phyloP scores from a whole-genome alignment of 2,113 vertebrate species.

The Crypturellus undulatus region DNA sequence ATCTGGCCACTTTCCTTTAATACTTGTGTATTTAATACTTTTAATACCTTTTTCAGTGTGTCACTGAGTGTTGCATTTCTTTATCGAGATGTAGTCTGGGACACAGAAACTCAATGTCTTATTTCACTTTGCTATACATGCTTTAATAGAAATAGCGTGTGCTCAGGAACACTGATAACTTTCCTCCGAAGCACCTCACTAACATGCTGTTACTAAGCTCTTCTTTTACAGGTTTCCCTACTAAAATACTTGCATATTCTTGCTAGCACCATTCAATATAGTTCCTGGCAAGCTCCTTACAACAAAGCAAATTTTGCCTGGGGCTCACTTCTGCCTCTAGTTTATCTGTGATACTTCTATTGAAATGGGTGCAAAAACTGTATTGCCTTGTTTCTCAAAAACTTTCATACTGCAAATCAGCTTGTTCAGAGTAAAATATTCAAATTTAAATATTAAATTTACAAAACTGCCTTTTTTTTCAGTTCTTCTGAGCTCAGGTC shows the following conservation, averaged over 20 bases:
- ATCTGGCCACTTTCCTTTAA: neutral
- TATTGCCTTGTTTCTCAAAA: neutral
- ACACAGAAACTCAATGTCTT: neutral
- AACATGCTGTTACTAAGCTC: neutral
- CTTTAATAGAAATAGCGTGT: neutral
- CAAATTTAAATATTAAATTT: neutral
- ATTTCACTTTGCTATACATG: neutral
- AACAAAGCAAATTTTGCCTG: neutral
- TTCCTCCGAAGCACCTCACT: neutral
- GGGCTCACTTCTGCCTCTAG: neutral
- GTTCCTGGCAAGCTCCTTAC: neutral
- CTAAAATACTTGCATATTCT: neutral
- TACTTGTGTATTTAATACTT: no score
- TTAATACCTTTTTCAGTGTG: no score
- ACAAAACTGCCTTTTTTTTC: neutral
- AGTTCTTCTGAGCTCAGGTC: neutral
- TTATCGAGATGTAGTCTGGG: neutral
- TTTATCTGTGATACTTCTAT: neutral
- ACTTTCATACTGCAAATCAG: neutral
- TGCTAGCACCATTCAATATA: neutral
- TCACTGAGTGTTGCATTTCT: neutral
- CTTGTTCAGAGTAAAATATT: slow-evolving; percentile 17
- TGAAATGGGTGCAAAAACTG: neutral
- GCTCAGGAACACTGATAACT: neutral
- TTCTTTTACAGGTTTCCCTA: neutral